Percentiles rank a stretch among this genome's conserved stretches.
Evolutionary conservation across 2,113 vertebrate species (phyloP).

Genomic region (Actinemys pallida): DNA sequence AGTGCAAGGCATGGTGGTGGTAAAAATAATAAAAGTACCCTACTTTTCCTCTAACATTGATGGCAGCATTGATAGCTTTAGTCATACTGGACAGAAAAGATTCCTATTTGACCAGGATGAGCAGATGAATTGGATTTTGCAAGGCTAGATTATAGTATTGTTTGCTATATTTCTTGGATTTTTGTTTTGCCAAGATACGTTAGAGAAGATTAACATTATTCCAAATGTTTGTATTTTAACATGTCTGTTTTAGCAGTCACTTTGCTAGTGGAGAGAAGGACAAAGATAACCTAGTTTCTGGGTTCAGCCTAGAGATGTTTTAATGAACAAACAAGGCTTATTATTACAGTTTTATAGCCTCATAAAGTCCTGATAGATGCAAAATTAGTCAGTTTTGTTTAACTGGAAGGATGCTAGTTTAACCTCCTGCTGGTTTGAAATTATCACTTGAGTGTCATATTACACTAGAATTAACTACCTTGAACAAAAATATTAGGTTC

Average conservation of each 20-base stretch:
- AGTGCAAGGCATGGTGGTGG: accelerated
- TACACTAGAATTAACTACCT: neutral
- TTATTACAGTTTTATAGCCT: neutral
- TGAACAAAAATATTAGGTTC: neutral
- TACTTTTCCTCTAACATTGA: neutral
- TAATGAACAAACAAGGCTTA: neutral
- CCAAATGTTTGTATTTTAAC: neutral
- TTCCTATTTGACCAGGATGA: neutral
- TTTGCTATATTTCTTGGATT: neutral
- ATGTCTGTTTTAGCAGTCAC: neutral
- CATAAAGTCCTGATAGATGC: neutral
- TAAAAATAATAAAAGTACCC: neutral
- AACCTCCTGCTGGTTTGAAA: neutral
- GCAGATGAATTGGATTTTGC: neutral
- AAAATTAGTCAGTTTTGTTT: neutral
- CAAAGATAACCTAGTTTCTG: neutral
- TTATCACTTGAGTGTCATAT: neutral
- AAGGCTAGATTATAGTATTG: neutral
- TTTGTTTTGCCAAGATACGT: neutral
- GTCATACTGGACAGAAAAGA: neutral
- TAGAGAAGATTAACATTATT: neutral
- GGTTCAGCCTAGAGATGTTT: neutral
- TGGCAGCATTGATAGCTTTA: neutral
- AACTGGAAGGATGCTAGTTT: neutral
- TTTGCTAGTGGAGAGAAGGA: neutral